Conservation (phyloP, 2,797 vertebrate species). For the Merluccius polli region DNA sequence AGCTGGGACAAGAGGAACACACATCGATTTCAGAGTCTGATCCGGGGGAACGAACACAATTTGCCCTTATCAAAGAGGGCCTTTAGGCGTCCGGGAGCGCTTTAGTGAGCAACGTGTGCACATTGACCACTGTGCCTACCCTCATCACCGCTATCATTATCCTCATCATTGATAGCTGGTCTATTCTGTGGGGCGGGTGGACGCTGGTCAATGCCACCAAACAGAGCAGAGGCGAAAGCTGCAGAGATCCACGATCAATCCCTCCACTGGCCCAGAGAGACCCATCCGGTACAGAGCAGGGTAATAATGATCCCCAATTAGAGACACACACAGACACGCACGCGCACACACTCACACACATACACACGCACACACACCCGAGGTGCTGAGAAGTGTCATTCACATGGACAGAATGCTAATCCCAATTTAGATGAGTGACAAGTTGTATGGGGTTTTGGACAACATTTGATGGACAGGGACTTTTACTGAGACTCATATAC, state of each 20-base stretch:
- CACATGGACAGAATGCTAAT: slow-evolving; percentile 46
- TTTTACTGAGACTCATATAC: slow-evolving; percentile 70
- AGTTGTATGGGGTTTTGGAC: slow-evolving; percentile 68
- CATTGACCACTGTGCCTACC: slow-evolving; percentile 45
- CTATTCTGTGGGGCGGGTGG: slow-evolving; percentile 34
- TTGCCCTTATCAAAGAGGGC: not conserved
- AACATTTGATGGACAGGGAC: slow-evolving; percentile 81
- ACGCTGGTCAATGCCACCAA: slow-evolving; percentile 57
- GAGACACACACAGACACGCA: slow-evolving; percentile 9
- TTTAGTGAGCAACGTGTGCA: slow-evolving; percentile 27
- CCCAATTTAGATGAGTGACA: slow-evolving; percentile 49
- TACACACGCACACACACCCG: slow-evolving; percentile 19
- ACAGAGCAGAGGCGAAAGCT: slow-evolving; percentile 42
- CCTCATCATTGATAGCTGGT: slow-evolving; percentile 56
- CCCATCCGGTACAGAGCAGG: slow-evolving; percentile 51
- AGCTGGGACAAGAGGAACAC: slow-evolving; percentile 8
- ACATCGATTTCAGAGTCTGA: not conserved
- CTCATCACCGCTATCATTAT: slow-evolving; percentile 51
- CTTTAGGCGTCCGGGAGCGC: slow-evolving; percentile 8
- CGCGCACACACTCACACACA: slow-evolving; percentile 13
- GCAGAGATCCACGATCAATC: slow-evolving; percentile 59
- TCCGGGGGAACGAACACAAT: slow-evolving; percentile 8
- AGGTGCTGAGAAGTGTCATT: slow-evolving; percentile 15
- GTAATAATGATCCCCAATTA: slow-evolving; percentile 67
- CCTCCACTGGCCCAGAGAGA: slow-evolving; percentile 51